Conservation (phyloP, 2,888 invertebrate genomes). For the Bedellia somnulentella region DNA sequence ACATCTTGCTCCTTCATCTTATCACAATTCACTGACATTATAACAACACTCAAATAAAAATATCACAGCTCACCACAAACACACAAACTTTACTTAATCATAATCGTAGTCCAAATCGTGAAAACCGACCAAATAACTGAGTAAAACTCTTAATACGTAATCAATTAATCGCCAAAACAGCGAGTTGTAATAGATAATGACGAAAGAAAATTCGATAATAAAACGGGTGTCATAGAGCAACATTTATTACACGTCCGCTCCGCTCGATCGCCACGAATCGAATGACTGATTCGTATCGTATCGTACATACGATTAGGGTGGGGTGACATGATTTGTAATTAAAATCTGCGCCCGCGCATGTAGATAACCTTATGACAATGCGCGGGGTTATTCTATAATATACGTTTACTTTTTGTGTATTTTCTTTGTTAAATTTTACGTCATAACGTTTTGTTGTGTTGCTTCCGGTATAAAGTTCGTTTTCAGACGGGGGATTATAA, state of each 20-base stretch:
- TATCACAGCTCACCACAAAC: too few relatives aligned
- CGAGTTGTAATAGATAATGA: conserved; percentile 37
- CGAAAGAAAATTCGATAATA: conserved; percentile 31
- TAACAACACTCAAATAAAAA: too few relatives aligned
- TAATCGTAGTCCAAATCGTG: conserved; percentile 7
- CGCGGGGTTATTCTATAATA: too few relatives aligned
- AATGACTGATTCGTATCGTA: conserved; percentile 15
- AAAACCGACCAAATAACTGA: conserved; percentile 18
- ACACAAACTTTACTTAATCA: too few relatives aligned
- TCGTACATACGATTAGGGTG: too few relatives aligned
- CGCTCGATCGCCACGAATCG: conserved; percentile 19
- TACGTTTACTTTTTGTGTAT: too few relatives aligned
- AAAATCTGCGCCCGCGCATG: conserved; percentile 22
- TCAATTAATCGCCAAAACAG: conserved; percentile 36
- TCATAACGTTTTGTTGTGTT: too few relatives aligned
- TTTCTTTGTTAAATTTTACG: too few relatives aligned
- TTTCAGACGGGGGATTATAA: too few relatives aligned
- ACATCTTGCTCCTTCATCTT: too few relatives aligned
- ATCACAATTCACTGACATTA: too few relatives aligned
- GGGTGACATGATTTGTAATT: conserved; percentile 14
- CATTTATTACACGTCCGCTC: conserved; percentile 17
- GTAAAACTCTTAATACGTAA: conserved; percentile 18
- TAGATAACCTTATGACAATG: conserved; percentile 11
- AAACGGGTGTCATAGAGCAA: conserved; percentile 19
- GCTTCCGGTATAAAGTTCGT: too few relatives aligned